A percentile compares a stretch with the other conserved stretches of the same genome.
These are phyloP conservation scores for Willisornis vidua DNA, from an alignment of 2,113 vertebrate genomes.

Conservation along the genomic window DNA sequence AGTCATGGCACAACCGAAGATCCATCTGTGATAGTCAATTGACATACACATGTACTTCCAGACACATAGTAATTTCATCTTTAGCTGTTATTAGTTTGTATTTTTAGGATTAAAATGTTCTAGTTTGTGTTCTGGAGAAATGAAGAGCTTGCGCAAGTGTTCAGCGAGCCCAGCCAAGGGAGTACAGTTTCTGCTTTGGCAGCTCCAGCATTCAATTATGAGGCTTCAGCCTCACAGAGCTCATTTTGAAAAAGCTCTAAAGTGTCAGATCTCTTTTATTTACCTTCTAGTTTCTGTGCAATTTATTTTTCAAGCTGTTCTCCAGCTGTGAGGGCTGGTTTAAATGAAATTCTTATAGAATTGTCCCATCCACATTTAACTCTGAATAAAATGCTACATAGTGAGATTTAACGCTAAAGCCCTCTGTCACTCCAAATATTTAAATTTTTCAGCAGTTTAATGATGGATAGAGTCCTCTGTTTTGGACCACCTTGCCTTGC, in stretches of 20 bases:
- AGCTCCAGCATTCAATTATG: not conserved
- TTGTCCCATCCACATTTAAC: not conserved
- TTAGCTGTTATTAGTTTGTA: not conserved
- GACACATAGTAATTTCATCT: not conserved
- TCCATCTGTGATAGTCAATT: not conserved
- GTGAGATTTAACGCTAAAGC: not conserved
- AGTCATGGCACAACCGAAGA: not conserved
- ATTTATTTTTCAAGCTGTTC: constrained; percentile 5
- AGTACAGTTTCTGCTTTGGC: constrained; percentile 5
- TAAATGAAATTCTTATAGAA: not conserved
- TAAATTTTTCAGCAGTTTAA: not conserved
- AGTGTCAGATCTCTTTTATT: not conserved
- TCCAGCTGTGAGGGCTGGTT: not conserved
- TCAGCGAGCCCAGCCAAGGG: not conserved
- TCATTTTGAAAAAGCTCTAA: not conserved
- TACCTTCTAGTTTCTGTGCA: not conserved
- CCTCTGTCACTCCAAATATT: not conserved
- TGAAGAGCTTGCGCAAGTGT: not conserved
- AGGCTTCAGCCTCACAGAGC: not conserved
- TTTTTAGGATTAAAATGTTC: constrained; percentile 4
- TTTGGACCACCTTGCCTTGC: not conserved
- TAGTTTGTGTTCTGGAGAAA: not conserved
- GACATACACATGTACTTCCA: not conserved
- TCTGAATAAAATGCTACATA: not conserved
- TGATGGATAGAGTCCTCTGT: not conserved